phyloP scores from a whole-genome alignment of 2,888 invertebrate species.

The Dolichopus griseipennis region DNA sequence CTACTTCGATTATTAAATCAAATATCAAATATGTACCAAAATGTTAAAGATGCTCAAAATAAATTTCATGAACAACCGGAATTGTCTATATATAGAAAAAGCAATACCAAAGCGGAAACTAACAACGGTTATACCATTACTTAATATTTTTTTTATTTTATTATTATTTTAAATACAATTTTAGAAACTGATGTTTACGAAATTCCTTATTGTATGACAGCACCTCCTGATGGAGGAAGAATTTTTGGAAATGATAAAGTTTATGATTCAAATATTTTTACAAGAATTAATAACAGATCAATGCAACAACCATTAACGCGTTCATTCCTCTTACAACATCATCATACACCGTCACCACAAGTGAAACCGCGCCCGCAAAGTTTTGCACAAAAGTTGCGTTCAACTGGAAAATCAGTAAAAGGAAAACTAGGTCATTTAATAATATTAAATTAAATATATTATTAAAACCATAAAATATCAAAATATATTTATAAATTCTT shows the following conservation, averaged over 20 bases:
- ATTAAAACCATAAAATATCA: background rate
- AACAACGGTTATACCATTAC: slow-evolving; percentile 46
- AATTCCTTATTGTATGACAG: background rate
- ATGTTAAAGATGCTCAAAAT: slow-evolving; percentile 87
- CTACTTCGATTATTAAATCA: slow-evolving; percentile 84
- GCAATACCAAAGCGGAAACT: slow-evolving; percentile 52
- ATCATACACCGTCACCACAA: slow-evolving; percentile 41
- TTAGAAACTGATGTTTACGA: background rate
- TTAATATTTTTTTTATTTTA: background rate
- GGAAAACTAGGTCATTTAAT: slow-evolving; percentile 47
- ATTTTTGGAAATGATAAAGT: slow-evolving; percentile 6
- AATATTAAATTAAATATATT: slow-evolving; percentile 26
- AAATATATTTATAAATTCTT: background rate
- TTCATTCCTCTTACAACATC: slow-evolving; percentile 34
- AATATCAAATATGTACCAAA: slow-evolving; percentile 95
- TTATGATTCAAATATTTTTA: background rate
- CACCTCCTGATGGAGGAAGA: background rate
- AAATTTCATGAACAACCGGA: slow-evolving; percentile 70
- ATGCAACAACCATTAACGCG: background rate
- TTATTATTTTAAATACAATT: slow-evolving; percentile 7
- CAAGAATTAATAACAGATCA: background rate
- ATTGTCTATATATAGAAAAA: slow-evolving; percentile 33
- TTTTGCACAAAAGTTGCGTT: slow-evolving; percentile 77
- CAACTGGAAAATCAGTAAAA: slow-evolving; percentile 76
- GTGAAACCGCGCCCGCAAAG: slow-evolving; percentile 62